Conservation (phyloP, 2,797 vertebrate species). For the Pseudochirops cupreus region DNA sequence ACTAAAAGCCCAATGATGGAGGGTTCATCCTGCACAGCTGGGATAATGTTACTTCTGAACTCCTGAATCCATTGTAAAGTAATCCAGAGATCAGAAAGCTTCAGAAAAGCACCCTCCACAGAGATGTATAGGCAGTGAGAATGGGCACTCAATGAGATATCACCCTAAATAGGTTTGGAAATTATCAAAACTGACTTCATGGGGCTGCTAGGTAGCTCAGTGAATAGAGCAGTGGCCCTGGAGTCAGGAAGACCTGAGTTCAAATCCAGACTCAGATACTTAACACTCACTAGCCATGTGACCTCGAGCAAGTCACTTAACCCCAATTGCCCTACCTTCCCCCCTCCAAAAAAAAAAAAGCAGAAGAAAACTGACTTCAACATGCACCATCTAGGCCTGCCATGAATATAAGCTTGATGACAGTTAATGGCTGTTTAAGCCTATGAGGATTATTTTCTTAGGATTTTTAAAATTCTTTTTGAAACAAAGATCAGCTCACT, state of each 20-base stretch:
- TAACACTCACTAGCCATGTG: too few species aligned
- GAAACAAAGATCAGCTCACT: neutral
- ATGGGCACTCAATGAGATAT: neutral
- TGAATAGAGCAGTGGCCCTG: too few species aligned
- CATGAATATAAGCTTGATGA: neutral
- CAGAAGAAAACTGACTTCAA: neutral
- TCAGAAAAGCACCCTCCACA: slow-evolving; percentile 78
- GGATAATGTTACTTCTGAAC: slow-evolving; percentile 85
- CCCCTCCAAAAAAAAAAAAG: too few species aligned
- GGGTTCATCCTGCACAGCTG: slow-evolving; percentile 67
- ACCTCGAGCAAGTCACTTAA: too few species aligned
- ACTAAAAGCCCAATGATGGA: slow-evolving; percentile 53
- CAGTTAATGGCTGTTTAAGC: neutral
- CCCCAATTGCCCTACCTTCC: too few species aligned
- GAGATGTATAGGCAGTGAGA: neutral
- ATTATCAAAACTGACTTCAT: neutral
- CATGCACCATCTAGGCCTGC: neutral
- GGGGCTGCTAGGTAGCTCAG: too few species aligned
- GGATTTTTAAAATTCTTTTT: neutral
- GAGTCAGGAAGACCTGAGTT: too few species aligned
- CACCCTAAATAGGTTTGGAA: slow-evolving; percentile 9
- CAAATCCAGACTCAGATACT: too few species aligned
- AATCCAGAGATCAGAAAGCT: slow-evolving; percentile 83
- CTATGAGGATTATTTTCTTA: slow-evolving; percentile 17
- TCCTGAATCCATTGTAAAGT: slow-evolving; percentile 87